These are phyloP conservation scores for Synergus laeviventris DNA, from an alignment of 2,888 invertebrate genomes.

Conservation along the genomic window DNA sequence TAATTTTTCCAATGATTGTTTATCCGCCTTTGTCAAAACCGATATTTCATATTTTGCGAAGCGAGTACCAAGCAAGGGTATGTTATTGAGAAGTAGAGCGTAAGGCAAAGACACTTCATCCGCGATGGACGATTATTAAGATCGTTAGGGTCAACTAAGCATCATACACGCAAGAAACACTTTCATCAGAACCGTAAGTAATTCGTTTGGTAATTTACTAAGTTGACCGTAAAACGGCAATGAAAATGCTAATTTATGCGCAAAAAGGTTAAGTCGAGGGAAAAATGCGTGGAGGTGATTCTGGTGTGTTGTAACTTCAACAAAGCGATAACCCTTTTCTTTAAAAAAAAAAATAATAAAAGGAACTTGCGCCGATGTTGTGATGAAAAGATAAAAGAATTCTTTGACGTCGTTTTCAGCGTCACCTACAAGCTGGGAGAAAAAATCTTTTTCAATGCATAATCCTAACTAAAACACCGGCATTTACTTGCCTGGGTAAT, in stretches of 20 bases:
- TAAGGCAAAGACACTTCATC: conserved; percentile 59
- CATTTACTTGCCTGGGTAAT: background rate
- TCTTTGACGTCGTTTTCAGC: background rate
- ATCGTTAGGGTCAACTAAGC: conserved; percentile 58
- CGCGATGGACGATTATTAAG: conserved; percentile 49
- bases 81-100: conserved; percentile 58
- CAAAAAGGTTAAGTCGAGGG: conserved; percentile 49
- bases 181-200: conserved; percentile 72
- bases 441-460: background rate
- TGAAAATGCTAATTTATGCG: conserved; percentile 65
- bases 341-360: background rate
- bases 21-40: background rate
- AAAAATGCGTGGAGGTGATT: conserved; percentile 20
- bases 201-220: conserved; percentile 73
- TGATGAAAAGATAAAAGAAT: background rate
- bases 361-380: background rate
- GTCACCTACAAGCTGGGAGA: background rate
- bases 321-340: conserved; percentile 30
- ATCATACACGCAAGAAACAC: conserved; percentile 55
- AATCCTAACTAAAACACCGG: background rate
- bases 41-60: background rate
- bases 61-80: conserved; percentile 9
- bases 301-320: conserved; percentile 6
- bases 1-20: conserved; percentile 3
- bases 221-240: conserved; percentile 67